Conservation (phyloP, 2,888 invertebrate genomes). For the Abrostola triplasia region DNA sequence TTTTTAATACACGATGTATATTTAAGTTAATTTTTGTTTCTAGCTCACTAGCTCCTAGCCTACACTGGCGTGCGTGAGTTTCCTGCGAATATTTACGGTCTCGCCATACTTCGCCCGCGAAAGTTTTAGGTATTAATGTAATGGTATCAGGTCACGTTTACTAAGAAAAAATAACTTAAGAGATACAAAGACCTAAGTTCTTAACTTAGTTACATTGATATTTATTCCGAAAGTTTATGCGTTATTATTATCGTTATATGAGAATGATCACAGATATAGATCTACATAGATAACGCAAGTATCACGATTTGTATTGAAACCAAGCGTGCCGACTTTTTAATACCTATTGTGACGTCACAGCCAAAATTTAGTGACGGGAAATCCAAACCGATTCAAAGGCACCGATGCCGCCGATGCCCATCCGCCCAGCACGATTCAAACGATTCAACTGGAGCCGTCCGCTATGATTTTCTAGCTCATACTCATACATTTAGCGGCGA, state of each 20-base stretch:
- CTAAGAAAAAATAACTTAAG: slow-evolving; percentile 44
- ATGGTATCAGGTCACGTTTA: slow-evolving; percentile 49
- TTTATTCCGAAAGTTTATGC: slow-evolving; percentile 40
- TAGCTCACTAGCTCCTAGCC: slow-evolving; percentile 20
- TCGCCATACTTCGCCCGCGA: slow-evolving; percentile 28
- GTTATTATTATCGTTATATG: slow-evolving; percentile 1
- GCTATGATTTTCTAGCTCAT: too few species aligned
- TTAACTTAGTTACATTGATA: slow-evolving; percentile 39
- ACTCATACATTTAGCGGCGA: too few species aligned
- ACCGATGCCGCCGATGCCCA: too few species aligned
- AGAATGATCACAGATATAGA: background rate
- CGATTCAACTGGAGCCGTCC: too few species aligned
- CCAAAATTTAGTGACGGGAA: too few species aligned
- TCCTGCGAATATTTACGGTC: slow-evolving; percentile 51
- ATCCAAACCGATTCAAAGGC: too few species aligned
- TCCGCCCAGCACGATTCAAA: too few species aligned
- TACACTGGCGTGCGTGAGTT: slow-evolving; percentile 50
- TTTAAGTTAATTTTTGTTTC: background rate
- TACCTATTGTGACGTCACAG: too few species aligned
- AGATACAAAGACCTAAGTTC: slow-evolving; percentile 34
- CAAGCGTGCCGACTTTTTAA: too few species aligned
- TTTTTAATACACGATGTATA: background rate
- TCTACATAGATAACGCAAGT: too few species aligned
- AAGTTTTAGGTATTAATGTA: slow-evolving; percentile 53
- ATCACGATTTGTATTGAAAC: too few species aligned